Conservation (phyloP, 2,888 invertebrate species). For the Teleiodes luculella region DNA sequence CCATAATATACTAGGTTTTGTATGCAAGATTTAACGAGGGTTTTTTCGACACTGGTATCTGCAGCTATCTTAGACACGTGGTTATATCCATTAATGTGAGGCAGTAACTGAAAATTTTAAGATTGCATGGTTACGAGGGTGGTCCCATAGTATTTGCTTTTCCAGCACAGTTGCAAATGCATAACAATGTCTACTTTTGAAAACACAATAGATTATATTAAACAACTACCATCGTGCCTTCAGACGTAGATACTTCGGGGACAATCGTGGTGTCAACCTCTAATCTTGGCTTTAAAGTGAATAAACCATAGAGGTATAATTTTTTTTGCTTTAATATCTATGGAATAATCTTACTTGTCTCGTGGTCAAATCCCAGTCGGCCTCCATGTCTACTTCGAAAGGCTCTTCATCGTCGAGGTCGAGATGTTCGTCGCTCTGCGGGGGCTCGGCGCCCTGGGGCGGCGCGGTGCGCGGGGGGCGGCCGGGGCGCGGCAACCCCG, state of each 20-base stretch:
- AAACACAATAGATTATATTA: too few relatives aligned
- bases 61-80: slow-evolving; percentile 93
- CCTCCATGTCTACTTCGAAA: slow-evolving; percentile 60
- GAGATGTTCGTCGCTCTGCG: slow-evolving; percentile 50
- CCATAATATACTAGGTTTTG: slow-evolving; percentile 92
- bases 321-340: too few relatives aligned
- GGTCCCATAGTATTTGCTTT: too few relatives aligned
- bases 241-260: too few relatives aligned
- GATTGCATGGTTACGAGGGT: not conserved
- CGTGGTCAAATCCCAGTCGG: slow-evolving; percentile 96
- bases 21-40: slow-evolving; percentile 95
- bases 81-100: slow-evolving; percentile 94
- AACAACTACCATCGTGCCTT: too few relatives aligned
- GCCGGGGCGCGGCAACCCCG: slow-evolving; percentile 63
- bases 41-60: slow-evolving; percentile 94
- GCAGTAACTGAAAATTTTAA: slow-evolving; percentile 81
- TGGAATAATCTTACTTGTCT: slow-evolving; percentile 83
- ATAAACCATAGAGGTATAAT: not conserved
- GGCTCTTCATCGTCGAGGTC: slow-evolving; percentile 81
- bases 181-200: too few relatives aligned
- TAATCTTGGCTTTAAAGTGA: not conserved
- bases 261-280: too few relatives aligned
- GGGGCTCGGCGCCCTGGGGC: slow-evolving; percentile 40
- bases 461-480: slow-evolving; percentile 41
- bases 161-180: too few relatives aligned